Evolutionary conservation across 2,888 invertebrate species (phyloP).

Genomic region (Nephrotoma guestfalica): DNA sequence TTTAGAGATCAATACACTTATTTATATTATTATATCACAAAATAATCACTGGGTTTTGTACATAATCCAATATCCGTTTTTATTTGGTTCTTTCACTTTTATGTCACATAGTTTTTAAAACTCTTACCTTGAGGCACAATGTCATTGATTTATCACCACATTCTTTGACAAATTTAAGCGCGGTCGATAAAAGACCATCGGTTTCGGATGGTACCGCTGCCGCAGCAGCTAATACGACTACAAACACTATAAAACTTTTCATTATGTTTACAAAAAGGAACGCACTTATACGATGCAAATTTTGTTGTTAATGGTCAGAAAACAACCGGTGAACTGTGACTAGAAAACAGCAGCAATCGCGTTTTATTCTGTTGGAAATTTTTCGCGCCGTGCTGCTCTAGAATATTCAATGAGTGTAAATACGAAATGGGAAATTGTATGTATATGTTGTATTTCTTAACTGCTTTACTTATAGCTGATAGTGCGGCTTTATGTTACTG

Average conservation of each 20-base stretch:
- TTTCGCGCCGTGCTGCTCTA: slow-evolving; percentile 14
- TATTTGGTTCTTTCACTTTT: slow-evolving; percentile 2
- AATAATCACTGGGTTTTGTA: neutral
- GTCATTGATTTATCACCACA: slow-evolving; percentile 53
- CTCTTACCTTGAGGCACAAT: slow-evolving; percentile 55
- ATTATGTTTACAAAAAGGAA: slow-evolving; percentile 15
- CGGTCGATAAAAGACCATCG: slow-evolving; percentile 42
- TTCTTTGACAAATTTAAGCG: slow-evolving; percentile 52
- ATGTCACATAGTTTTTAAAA: neutral
- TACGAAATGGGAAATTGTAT: neutral
- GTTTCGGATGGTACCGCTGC: slow-evolving; percentile 37
- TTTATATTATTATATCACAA: neutral
- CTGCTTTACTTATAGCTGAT: slow-evolving; percentile 1
- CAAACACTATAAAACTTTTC: slow-evolving; percentile 36
- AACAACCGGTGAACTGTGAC: slow-evolving; percentile 35
- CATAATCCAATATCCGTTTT: neutral
- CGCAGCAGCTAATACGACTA: slow-evolving; percentile 35
- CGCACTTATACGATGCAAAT: neutral
- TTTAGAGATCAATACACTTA: neutral
- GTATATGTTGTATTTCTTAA: neutral
- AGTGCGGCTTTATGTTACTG: slow-evolving; percentile 1
- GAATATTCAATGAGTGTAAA: slow-evolving; percentile 19
- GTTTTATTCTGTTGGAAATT: slow-evolving; percentile 29
- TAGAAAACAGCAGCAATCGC: slow-evolving; percentile 30
- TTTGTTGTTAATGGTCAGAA: slow-evolving; percentile 25